phyloP scores from a whole-genome alignment of 2,797 vertebrate species.

The Pempheris klunzingeri region DNA sequence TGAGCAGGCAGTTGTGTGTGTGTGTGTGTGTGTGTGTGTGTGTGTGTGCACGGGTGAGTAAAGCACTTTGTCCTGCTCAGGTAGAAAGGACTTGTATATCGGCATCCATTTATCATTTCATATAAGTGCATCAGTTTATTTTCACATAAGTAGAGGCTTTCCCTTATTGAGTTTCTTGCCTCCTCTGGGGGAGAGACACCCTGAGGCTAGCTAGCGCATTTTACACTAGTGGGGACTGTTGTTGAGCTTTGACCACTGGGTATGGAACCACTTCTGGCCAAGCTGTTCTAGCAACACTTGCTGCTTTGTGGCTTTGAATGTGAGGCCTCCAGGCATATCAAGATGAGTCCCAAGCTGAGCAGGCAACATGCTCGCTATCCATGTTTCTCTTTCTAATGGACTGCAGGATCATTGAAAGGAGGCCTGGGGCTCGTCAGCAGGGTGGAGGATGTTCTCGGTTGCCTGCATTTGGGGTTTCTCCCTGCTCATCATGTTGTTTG shows the following conservation, averaged over 20 bases:
- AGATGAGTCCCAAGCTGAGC: constrained; percentile 58
- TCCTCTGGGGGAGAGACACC: background rate
- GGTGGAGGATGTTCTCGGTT: constrained; percentile 56
- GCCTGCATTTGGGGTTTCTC: constrained; percentile 51
- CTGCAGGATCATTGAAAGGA: constrained; percentile 53
- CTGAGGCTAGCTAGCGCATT: constrained; percentile 10
- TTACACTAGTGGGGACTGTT: constrained; percentile 9
- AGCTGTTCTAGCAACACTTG: constrained; percentile 30
- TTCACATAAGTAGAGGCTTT: background rate
- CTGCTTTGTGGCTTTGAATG: constrained; percentile 53
- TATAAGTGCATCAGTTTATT: background rate
- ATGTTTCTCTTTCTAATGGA: constrained; percentile 66
- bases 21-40: background rate
- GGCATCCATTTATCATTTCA: constrained; percentile 7
- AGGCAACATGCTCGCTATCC: constrained; percentile 50
- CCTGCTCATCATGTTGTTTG: constrained; percentile 57
- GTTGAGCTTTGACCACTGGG: constrained; percentile 47
- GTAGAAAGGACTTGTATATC: background rate
- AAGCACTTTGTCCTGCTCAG: constrained; percentile 15
- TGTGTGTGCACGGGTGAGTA: background rate
- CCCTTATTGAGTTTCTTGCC: constrained; percentile 1
- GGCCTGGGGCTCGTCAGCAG: constrained; percentile 63
- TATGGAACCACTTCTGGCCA: constrained; percentile 34
- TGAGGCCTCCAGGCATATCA: constrained; percentile 51
- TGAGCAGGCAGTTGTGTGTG: background rate